Evolutionary conservation across 2,113 vertebrate species (phyloP).

Genomic region (Bambusicola thoracicus): DNA sequence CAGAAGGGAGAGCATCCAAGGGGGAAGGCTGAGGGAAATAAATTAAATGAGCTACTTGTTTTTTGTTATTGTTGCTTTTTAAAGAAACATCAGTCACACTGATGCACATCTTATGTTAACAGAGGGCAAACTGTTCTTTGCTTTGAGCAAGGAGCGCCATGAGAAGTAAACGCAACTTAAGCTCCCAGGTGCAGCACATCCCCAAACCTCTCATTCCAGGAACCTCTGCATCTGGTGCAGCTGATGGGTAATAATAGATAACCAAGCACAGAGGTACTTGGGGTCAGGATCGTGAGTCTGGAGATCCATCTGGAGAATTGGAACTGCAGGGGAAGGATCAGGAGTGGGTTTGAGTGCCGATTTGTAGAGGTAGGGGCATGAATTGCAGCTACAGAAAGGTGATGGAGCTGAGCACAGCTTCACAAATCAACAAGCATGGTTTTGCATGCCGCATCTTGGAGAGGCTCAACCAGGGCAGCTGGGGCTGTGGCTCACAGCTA

Average conservation of each 20-base stretch:
- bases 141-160: background rate
- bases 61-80: no score
- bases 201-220: background rate
- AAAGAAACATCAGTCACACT: background rate
- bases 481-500: background rate
- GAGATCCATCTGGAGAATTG: background rate
- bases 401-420: background rate
- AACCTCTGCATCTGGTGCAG: background rate
- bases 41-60: background rate
- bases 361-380: background rate
- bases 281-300: background rate
- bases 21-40: background rate
- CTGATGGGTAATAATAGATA: background rate
- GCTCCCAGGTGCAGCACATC: background rate
- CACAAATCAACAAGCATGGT: fast-evolving
- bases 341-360: background rate
- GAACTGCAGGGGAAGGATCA: background rate
- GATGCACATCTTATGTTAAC: background rate
- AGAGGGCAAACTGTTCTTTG: background rate
- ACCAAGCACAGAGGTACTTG: background rate
- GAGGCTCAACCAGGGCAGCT: background rate
- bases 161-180: background rate
- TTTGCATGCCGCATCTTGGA: background rate
- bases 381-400: background rate
- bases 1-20: background rate